Evolutionary conservation across 2,797 vertebrate genomes (phyloP).

Genomic region (Alectoris magna): DNA sequence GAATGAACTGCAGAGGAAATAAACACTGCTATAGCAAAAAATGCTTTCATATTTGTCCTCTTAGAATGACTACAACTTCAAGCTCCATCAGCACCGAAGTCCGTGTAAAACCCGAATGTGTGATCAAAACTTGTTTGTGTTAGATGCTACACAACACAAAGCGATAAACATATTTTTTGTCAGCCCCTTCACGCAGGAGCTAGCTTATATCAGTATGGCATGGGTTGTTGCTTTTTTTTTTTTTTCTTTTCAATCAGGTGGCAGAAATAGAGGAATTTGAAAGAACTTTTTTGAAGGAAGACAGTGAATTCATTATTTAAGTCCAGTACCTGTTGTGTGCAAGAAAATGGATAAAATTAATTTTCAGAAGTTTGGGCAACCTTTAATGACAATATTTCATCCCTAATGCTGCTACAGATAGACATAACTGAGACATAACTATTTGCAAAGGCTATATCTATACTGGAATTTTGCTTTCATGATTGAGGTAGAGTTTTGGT

Average conservation of each 20-base stretch:
- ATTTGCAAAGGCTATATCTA: neutral
- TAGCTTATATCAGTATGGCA: neutral
- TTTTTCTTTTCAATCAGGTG: too few species aligned
- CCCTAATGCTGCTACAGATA: neutral
- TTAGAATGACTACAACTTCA: neutral
- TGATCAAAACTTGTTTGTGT: neutral
- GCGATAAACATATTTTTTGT: neutral
- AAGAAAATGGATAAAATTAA: too few species aligned
- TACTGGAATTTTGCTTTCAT: neutral
- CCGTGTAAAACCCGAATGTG: neutral
- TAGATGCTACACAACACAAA: neutral
- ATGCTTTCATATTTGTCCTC: neutral
- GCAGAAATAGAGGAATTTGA: too few species aligned
- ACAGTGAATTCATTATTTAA: too few species aligned
- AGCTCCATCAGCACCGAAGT: neutral
- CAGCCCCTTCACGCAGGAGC: neutral
- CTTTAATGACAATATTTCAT: too few species aligned
- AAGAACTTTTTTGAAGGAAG: too few species aligned
- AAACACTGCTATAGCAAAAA: neutral
- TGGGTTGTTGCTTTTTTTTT: too few species aligned
- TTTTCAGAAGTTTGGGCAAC: too few species aligned
- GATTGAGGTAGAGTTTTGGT: neutral
- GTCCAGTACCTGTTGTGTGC: too few species aligned
- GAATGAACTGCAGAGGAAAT: neutral
- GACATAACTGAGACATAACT: neutral